Percentiles rank a stretch among this genome's conserved stretches.
Evolutionary conservation across 2,113 vertebrate genomes (phyloP).

Genomic region (Ochotona princeps): DNA sequence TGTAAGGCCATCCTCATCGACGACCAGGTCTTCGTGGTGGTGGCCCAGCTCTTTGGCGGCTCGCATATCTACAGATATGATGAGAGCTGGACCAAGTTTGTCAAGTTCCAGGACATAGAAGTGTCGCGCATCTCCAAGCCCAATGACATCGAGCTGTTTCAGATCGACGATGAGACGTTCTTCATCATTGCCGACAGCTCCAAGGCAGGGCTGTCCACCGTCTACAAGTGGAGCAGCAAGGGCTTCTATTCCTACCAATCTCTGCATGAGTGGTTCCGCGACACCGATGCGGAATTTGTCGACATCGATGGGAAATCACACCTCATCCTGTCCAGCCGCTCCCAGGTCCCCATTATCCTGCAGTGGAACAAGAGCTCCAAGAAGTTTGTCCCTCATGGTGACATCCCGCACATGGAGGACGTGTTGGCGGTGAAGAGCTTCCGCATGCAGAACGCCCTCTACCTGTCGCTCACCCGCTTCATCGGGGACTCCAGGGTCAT

Average conservation of each 20-base stretch:
- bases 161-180: constrained; percentile 94
- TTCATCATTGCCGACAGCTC: constrained; percentile 98
- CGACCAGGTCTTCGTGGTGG: constrained; percentile 97
- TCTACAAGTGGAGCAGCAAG: constrained; percentile 98
- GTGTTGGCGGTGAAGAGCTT: constrained; percentile 97
- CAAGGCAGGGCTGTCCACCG: constrained; percentile 96
- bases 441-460: constrained; percentile 92
- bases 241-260: constrained; percentile 98
- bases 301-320: constrained; percentile 95
- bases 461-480: constrained; percentile 95
- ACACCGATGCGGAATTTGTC: constrained; percentile 96
- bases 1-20: constrained; percentile 97
- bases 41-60: constrained; percentile 98
- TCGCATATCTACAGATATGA: constrained; percentile 99
- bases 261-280: constrained; percentile 97
- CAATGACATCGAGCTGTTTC: constrained; percentile 97
- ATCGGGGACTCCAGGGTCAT: constrained; percentile 98
- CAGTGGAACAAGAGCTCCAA: constrained; percentile 95
- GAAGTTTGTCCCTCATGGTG: constrained; percentile 94
- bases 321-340: constrained; percentile 96
- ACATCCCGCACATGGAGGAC: constrained; percentile 98
- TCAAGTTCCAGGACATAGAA: constrained; percentile 98
- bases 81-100: constrained; percentile 96
- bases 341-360: constrained; percentile 97
- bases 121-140: constrained; percentile 98